Evolutionary conservation across 2,888 invertebrate genomes (phyloP), one percentile per base, ranked within the genome.

Genomic region (Eupeodes luniger): DNA sequence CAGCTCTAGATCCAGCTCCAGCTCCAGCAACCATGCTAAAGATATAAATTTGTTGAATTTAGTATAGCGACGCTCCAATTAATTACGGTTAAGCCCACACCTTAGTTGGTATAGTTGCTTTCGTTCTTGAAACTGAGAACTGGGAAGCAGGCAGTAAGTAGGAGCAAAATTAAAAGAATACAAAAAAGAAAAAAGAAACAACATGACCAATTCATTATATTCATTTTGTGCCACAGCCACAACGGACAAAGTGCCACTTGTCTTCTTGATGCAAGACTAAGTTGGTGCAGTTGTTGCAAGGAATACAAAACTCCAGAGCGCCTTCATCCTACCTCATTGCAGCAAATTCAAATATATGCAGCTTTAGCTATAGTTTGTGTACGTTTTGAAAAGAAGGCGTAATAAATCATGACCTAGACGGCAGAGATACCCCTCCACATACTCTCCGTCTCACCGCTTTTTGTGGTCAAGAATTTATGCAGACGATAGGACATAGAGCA

Each of bases 41-140:
- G 84, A 88, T 69, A 88, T 88, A 88, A 85, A 88, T 88, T 88
- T 88, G 88, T 81, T 78, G 66, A 88, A 85, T 88, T 88, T 85
- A 81, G 88, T 88, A 75, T 57, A 66, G 64, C 77, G 85, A 85
- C 81, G 85, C 81, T 84, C 81, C 88, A 88, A 88, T 88, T 88
- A 88, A 88, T 85, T 88, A 85, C 77, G 62, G 55, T 66, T 78
- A 81, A 85, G 88, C 81, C 85, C 78, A 88, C 88, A 85, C 87
- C 83, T 72, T 61, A 55, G 34, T 49, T 36, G 36, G 27, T 27
- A 27, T 27, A 27, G 27, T 27, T 27, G 27, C 19, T 19, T 19
- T 19, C 27, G 27, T 27, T 27, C 27, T 27, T 27, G 27, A 27
- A 27, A 27, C 27, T 27, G 27, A 27, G 47, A 72, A 77, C 69